Base-by-base conservation (phyloP, 1,140 invertebrate species). In the Danaus plexippus region DNA sequence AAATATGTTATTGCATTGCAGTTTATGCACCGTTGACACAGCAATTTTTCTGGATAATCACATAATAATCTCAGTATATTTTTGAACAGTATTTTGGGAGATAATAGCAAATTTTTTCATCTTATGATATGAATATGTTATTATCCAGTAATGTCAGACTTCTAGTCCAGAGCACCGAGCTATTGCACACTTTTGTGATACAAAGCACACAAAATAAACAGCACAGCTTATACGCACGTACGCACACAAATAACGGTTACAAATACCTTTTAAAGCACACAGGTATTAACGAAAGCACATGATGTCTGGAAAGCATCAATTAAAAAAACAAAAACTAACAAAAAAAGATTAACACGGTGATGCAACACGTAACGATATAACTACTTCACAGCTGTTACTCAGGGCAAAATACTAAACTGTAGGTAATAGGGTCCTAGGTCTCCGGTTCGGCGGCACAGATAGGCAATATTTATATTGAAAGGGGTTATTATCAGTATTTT, bases 221-320 rank as follows among this genome's bases (percentile, higher is more conserved):
- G 84, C 84, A 87, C 84, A 84, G 81, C 84, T 85, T 85, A 74
- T 82, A 63, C 66, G 81, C 83, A 86, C 83, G 80, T 70, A 61
- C 65, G 79, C 80, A 80, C 80, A 79, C 64, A 80, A 69, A 77
- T 80, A 80, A 82, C 67, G 62, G 73, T 63, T 56, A 70, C 54
- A 64, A 60, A 65, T 63, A 62, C 69, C 53, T 54, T 68, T 59
- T 59, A 67, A 59, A 71, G 63, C 58, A 66, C 43, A 57, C 57
- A 69, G 70, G 67, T 64, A 67, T 69, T 71, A 70, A 74, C 63
- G 64, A 43, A 52, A 44, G 57, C 57, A 64, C 59, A 65, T 71
- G 59, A 62, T 72, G 69, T 68, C 67, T 70, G 65, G 71, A 73
- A 59, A 61, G 61, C 65, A 65, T 54, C 58, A 45, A 12, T 54